phyloP scores from a whole-genome alignment of 1,140 invertebrate species.

The Eciton burchellii region DNA sequence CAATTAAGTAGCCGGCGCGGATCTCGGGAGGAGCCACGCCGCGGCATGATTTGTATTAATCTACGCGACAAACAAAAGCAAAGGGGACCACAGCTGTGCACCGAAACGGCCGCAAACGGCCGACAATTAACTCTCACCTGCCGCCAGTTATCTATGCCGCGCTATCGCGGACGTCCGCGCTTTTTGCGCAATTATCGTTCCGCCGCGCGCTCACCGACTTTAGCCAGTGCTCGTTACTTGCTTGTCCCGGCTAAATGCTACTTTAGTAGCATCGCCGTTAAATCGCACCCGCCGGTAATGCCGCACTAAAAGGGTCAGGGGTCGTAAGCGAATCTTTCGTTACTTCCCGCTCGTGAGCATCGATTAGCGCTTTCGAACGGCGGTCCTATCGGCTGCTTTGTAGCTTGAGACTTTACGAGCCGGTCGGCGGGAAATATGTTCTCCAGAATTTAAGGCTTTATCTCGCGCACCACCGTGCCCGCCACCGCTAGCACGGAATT shows the following conservation, averaged over 20 bases:
- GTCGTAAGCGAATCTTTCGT: slow-evolving; percentile 43
- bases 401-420: slow-evolving; percentile 68
- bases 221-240: slow-evolving; percentile 25
- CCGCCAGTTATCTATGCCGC: background rate
- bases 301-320: slow-evolving; percentile 41
- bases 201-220: background rate
- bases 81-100: background rate
- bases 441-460: slow-evolving; percentile 70
- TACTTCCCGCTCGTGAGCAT: slow-evolving; percentile 36
- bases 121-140: background rate
- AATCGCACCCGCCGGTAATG: slow-evolving; percentile 30
- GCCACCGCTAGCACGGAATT: slow-evolving; percentile 33
- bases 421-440: slow-evolving; percentile 58
- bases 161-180: background rate
- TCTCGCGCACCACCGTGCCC: slow-evolving; percentile 32
- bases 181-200: slow-evolving; percentile 10
- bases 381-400: slow-evolving; percentile 43
- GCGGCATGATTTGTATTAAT: background rate
- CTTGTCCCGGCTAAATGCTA: slow-evolving; percentile 25
- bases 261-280: slow-evolving; percentile 53
- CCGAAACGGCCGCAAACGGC: background rate
- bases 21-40: no score
- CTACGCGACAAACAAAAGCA: background rate
- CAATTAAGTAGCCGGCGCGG: no score
- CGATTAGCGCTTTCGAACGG: slow-evolving; percentile 64